Evolutionary conservation across 2,797 vertebrate genomes (phyloP), one percentile per base, ranked within the genome.

Genomic region (Capromys pilorides): DNA sequence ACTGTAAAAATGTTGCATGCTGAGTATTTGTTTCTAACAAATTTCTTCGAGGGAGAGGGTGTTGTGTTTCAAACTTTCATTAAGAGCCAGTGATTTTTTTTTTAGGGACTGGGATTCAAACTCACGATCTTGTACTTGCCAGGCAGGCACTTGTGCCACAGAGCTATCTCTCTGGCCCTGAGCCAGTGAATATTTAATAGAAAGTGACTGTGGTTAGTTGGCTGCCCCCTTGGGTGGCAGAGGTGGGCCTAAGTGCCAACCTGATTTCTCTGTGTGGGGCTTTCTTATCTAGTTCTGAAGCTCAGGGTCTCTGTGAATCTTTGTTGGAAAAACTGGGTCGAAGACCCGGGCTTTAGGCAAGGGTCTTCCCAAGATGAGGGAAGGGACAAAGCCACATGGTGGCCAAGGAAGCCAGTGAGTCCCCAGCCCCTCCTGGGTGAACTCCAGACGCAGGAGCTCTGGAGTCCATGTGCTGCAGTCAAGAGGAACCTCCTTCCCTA

Each of bases 11-110:
- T 88, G 8, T 9, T 73, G n/a, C 93, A 59, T 90, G 82, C 41
- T 51, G 73, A 41, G 86, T 78, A 39, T 95, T 95, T 86, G 33
- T 90, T 90, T 81, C 91, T 94, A 45, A 90, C 64, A 78, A 57
- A 36, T 62, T 77, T 77, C 64, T 31, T 92, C 45, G 66, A 75
- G 91, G 61, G 41, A 26, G 36, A 87, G 26, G 24, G 26, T 61
- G 13, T 93, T 85, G 78, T 66, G 59, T 87, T 24, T 22, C 21
- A 14, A 61, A 64, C 19, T 18, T 77, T 57, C 21, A 33, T 49
- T 86, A 66, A 77, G n/a, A 97, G n/a, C 49, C 78, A 75, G 45
- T 8, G 45, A 45, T 45, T 45, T 45, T 45, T 45, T 45, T 45
- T 45, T 45, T 45, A 4, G 45, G 45, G 45, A 45, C 45, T 8